Percentiles rank a stretch among this genome's conserved stretches.
phyloP scores from a whole-genome alignment of 2,797 vertebrate species.

The Trachops cirrhosus region DNA sequence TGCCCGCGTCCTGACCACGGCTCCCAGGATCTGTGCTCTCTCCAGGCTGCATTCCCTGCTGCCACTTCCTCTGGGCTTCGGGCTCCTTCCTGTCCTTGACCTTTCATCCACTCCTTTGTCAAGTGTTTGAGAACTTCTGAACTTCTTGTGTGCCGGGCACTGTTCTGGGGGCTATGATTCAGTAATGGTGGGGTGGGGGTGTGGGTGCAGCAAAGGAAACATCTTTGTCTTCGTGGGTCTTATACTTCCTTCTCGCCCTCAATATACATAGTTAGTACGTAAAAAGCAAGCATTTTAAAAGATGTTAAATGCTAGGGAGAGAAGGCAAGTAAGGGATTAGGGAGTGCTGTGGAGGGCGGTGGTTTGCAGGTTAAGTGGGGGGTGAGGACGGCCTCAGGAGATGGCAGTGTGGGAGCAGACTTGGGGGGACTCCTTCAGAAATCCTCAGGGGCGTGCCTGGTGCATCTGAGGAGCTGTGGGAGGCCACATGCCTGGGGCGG shows the following conservation, averaged over 20 bases:
- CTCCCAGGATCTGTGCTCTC: not conserved
- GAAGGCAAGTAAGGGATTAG: too few relatives aligned
- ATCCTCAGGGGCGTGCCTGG: rapidly evolving
- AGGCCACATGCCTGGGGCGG: not conserved
- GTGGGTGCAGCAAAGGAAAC: not conserved
- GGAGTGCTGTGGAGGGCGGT: rapidly evolving
- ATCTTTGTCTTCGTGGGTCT: not conserved
- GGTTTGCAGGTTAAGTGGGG: not conserved
- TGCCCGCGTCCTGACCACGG: not conserved
- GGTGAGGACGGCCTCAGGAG: too few relatives aligned
- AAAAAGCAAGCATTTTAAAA: not conserved
- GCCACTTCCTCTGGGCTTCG: not conserved
- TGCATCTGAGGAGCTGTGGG: not conserved
- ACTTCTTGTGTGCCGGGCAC: not conserved
- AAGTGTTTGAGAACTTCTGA: not conserved
- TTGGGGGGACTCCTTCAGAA: too few relatives aligned
- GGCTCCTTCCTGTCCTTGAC: not conserved
- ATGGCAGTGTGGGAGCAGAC: too few relatives aligned
- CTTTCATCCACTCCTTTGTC: not conserved
- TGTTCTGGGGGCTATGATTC: not conserved
- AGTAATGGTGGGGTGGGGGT: rapidly evolving
- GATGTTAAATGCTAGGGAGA: not conserved
- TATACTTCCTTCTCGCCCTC: not conserved
- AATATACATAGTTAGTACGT: rapidly evolving
- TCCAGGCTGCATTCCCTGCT: not conserved